Evolutionary conservation across 2,113 vertebrate genomes (phyloP).

Genomic region (Nicator chloris): DNA sequence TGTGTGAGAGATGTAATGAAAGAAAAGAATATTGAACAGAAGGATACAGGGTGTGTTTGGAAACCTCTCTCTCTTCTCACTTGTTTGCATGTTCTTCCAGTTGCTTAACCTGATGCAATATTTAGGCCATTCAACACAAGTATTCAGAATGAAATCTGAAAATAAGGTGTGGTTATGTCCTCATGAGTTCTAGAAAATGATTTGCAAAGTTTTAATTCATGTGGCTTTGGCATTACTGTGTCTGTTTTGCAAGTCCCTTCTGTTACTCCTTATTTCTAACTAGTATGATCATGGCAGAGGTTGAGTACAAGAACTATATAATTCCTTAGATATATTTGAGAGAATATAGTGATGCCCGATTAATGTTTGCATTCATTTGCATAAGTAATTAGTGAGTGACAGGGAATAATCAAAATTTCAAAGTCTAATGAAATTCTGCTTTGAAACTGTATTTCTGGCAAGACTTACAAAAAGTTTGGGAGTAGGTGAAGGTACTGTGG

Average conservation of each 20-base stretch:
- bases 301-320: not conserved
- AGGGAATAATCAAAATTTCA: not conserved
- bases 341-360: not conserved
- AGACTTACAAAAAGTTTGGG: not conserved
- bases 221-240: not conserved
- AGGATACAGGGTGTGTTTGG: conserved; percentile 78
- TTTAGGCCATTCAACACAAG: not conserved
- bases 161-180: not conserved
- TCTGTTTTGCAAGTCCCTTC: not conserved
- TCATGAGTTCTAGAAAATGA: not conserved
- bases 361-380: not conserved
- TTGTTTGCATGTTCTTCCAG: not conserved
- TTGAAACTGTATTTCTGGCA: not conserved
- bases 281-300: not conserved
- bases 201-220: not conserved
- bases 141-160: not conserved
- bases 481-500: not conserved
- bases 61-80: not conserved
- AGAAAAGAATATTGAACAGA: conserved; percentile 82
- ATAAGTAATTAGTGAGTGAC: not conserved
- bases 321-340: not conserved
- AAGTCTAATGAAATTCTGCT: not conserved
- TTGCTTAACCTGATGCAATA: not conserved
- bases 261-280: not conserved
- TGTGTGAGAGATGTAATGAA: conserved; percentile 81